Conservation (phyloP, 2,888 invertebrate species). For the Caradrina clavipalpis region DNA sequence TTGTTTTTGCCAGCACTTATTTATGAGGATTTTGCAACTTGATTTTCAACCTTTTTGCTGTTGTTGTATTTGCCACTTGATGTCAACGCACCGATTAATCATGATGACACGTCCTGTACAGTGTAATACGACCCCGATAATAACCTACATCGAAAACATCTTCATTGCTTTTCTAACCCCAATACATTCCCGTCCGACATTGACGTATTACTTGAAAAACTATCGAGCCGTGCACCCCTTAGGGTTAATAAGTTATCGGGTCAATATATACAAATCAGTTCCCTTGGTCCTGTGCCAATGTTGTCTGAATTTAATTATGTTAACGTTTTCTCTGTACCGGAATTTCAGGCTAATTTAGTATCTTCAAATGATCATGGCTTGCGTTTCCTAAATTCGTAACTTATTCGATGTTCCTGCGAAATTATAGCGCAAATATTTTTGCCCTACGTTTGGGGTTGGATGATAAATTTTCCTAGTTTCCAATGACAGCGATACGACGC, state of each 20-base stretch:
- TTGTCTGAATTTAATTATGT: constrained; percentile 46
- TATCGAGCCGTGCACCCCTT: constrained; percentile 53
- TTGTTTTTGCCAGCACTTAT: constrained; percentile 52
- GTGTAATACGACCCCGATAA: constrained; percentile 62
- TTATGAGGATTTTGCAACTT: constrained; percentile 46
- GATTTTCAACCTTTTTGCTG: constrained; percentile 54
- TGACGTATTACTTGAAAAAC: constrained; percentile 69
- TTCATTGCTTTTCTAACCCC: constrained; percentile 66
- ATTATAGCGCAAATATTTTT: constrained; percentile 24
- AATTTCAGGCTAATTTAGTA: constrained; percentile 29
- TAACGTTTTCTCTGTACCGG: constrained; percentile 31
- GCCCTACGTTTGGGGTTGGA: constrained; percentile 1
- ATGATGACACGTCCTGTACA: constrained; percentile 64
- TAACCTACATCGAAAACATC: constrained; percentile 66
- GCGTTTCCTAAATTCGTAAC: constrained; percentile 22
- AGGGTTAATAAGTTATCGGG: constrained; percentile 64
- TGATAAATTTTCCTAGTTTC: constrained; percentile 33
- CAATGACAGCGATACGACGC: constrained; percentile 34
- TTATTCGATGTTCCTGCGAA: constrained; percentile 18
- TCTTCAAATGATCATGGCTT: constrained; percentile 23
- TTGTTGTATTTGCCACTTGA: constrained; percentile 45
- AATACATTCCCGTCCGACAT: constrained; percentile 67
- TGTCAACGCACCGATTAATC: constrained; percentile 68
- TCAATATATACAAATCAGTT: constrained; percentile 60
- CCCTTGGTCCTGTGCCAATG: constrained; percentile 47